Base-by-base conservation (phyloP, 2,888 invertebrate genomes). In the Parasteatoda lunata region DNA sequence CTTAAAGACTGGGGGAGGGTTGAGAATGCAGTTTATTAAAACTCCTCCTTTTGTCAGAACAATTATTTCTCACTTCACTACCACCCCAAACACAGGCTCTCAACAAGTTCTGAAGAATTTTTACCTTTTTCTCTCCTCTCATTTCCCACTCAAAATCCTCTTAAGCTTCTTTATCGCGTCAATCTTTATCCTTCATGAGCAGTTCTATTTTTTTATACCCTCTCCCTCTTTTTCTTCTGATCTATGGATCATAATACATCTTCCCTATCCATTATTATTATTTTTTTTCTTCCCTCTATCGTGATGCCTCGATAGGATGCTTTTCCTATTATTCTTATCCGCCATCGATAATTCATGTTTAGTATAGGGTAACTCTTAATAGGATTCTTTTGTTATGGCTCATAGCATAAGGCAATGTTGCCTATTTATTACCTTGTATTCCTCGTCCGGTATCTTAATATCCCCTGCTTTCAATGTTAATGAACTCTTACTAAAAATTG, bases 331-430 rank as follows among this genome's bases (percentile, higher is more conserved):
- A 77, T 78, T 59, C 70, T 78, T 78, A 48, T 78, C 54, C 69
- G n/a, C 69, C 78, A 78, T 78, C 69, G 69, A 70, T 78, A 78
- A 78, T 78, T 70, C 70, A 54, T 78, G 68, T 77, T 77, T 66
- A 68, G 52, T 77, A 59, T 70, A 70, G 59, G 59, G 70, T 70
- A 47, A 45, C 49, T 70, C 54, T 15, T 65, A 47, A 59, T 45
- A 78, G 6, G 54, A 45, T 75, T n/a, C 48, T 72, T 72, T 72
- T 72, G 72, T 54, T 54, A 51, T 72, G 49, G n/a, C 8, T 48
- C 48, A 45, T 68, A 45, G 45, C 30, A 3, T 8, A 68, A 9
- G 9, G 6, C 9, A 9, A 30, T 68, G 68, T 68, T 47, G 68
- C 47, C 30, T 45, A 45, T 30, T 30, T 30, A 30, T 30, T 30